Evolutionary conservation across 2,113 vertebrate species (phyloP).

Genomic region (Salvelinus alpinus): DNA sequence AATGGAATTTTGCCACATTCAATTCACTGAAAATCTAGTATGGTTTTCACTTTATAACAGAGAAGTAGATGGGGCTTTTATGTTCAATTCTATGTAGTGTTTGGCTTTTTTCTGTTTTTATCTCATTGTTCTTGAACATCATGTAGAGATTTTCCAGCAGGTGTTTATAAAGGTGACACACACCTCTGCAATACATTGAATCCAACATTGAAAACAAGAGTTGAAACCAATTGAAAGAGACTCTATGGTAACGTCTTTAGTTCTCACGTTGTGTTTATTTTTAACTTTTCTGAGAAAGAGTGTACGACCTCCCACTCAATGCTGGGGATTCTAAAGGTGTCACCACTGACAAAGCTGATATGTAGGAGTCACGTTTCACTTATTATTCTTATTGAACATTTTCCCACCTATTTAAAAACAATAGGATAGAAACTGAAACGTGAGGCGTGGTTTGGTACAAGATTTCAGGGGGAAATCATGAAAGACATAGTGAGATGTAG

Average conservation of each 20-base stretch:
- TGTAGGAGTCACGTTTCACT: conserved; percentile 36
- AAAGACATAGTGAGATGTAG: conserved; percentile 30
- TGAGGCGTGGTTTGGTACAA: conserved; percentile 13
- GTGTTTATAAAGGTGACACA: not conserved
- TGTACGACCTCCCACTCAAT: conserved; percentile 15
- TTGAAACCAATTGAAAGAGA: not conserved
- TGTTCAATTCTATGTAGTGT: not conserved
- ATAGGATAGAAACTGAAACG: conserved; percentile 60
- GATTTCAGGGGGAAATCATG: conserved; percentile 40
- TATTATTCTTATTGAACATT: conserved; percentile 18
- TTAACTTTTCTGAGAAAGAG: conserved; percentile 23
- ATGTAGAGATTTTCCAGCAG: not conserved
- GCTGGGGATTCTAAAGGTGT: conserved; percentile 21
- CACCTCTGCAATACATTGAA: not conserved
- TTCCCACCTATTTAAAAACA: conserved; percentile 50
- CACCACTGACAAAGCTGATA: not conserved
- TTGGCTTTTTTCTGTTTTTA: not conserved
- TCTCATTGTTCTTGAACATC: not conserved
- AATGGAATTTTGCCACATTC: not conserved
- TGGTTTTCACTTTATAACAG: not conserved
- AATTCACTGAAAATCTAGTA: not conserved
- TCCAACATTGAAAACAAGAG: not conserved
- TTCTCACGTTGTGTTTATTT: conserved; percentile 36
- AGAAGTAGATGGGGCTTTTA: not conserved
- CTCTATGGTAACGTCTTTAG: not conserved